Conservation (phyloP, 2,113 vertebrate species). For the Anthoscopus minutus region DNA sequence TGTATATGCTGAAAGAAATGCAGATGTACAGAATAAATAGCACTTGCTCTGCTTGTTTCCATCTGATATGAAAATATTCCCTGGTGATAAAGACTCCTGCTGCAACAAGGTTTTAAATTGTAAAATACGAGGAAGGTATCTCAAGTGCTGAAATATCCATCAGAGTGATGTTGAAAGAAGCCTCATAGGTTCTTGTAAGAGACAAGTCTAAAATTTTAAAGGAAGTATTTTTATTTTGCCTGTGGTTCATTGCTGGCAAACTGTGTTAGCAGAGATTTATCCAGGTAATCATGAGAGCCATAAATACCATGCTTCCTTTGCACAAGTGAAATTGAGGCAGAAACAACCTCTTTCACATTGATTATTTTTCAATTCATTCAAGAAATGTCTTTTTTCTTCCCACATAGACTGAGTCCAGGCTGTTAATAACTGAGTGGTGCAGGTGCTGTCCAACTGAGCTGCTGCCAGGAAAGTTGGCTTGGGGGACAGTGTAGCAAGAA, state of each 20-base stretch:
- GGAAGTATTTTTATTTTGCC: neutral
- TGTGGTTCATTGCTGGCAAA: neutral
- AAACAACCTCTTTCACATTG: neutral
- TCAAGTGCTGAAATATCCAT: neutral
- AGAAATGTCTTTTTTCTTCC: neutral
- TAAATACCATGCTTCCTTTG: neutral
- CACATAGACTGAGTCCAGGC: neutral
- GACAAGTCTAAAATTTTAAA: neutral
- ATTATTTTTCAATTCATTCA: neutral
- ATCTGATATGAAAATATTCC: neutral
- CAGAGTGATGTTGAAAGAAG: neutral
- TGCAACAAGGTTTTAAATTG: neutral
- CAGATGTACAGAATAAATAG: neutral
- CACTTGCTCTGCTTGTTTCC: neutral
- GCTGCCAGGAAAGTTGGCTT: neutral
- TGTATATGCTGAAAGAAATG: neutral
- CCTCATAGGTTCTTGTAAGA: neutral
- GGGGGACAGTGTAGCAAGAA: neutral
- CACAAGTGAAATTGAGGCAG: neutral
- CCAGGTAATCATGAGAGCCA: neutral
- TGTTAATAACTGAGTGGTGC: neutral
- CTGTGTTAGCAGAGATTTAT: constrained; percentile 8
- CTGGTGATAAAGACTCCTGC: neutral
- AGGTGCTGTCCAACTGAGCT: neutral
- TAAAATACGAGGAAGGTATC: neutral